Conservation (phyloP, 2,888 invertebrate species). For the Macrosiphum euphorbiae region DNA sequence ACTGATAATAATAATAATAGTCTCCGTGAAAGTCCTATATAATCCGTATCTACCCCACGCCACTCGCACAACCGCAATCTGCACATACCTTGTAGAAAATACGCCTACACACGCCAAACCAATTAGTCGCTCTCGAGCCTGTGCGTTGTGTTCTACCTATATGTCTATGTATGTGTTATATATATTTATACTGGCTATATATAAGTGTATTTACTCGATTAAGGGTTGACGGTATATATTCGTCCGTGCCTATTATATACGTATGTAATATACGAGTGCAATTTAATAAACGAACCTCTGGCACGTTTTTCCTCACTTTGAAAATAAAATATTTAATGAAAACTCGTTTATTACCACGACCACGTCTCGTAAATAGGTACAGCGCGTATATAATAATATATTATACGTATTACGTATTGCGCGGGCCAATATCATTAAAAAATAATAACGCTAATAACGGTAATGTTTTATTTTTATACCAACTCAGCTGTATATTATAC, state of each 20-base stretch:
- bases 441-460: constrained; percentile 31
- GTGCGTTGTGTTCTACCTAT: neutral
- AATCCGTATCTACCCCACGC: neutral
- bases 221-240: constrained; percentile 11
- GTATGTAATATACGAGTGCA: constrained; percentile 5
- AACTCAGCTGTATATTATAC: neutral
- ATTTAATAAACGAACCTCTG: neutral
- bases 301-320: neutral
- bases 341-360: constrained; percentile 21
- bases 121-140: neutral
- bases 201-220: neutral
- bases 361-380: neutral
- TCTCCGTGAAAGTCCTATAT: neutral
- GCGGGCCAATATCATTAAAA: constrained; percentile 33
- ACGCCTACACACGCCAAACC: neutral
- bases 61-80: neutral
- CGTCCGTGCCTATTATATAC: neutral
- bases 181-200: neutral
- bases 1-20: neutral
- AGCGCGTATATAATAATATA: neutral
- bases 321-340: constrained; percentile 45
- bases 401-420: constrained; percentile 1
- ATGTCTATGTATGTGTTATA: neutral
- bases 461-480: constrained; percentile 26
- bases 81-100: neutral